Evolutionary conservation across 2,888 invertebrate species (phyloP).

Genomic region (Dorcus parallelipipedus): DNA sequence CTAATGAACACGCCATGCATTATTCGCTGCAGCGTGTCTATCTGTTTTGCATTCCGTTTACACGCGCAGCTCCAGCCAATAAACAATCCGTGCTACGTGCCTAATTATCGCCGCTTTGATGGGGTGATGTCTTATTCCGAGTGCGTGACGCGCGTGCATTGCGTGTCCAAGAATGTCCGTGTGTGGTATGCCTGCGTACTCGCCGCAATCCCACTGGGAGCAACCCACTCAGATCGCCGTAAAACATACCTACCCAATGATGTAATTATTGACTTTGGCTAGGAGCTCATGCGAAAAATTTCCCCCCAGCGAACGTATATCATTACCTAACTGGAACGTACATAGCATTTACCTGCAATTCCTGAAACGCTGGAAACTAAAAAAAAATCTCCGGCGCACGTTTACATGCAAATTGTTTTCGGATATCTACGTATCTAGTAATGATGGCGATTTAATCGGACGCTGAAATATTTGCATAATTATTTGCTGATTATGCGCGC

Average conservation of each 20-base stretch:
- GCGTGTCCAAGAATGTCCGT: constrained; percentile 24
- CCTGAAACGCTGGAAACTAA: not conserved
- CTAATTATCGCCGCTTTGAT: constrained; percentile 29
- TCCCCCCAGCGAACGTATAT: not conserved
- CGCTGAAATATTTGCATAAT: too few species aligned
- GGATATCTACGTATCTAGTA: too few species aligned
- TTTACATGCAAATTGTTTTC: too few species aligned
- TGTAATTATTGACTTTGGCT: constrained; percentile 10
- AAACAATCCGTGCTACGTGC: constrained; percentile 33
- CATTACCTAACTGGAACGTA: too few species aligned
- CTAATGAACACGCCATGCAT: not conserved
- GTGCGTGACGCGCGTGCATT: constrained; percentile 31
- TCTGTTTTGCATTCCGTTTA: constrained; percentile 10
- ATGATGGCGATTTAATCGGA: too few species aligned
- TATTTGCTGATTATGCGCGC: too few species aligned
- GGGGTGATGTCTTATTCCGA: constrained; percentile 33
- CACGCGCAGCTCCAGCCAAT: constrained; percentile 20
- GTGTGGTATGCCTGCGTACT: constrained; percentile 9
- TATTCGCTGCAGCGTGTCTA: not conserved
- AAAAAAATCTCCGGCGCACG: too few species aligned
- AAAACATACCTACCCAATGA: constrained; percentile 11
- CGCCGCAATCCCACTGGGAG: constrained; percentile 1
- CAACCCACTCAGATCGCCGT: not conserved
- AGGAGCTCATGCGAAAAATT: not conserved
- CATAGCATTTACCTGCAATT: too few species aligned